Evolutionary conservation across 2,113 vertebrate species (phyloP), one percentile per base, ranked within the genome.

Genomic region (Microcebus ravelobensis): DNA sequence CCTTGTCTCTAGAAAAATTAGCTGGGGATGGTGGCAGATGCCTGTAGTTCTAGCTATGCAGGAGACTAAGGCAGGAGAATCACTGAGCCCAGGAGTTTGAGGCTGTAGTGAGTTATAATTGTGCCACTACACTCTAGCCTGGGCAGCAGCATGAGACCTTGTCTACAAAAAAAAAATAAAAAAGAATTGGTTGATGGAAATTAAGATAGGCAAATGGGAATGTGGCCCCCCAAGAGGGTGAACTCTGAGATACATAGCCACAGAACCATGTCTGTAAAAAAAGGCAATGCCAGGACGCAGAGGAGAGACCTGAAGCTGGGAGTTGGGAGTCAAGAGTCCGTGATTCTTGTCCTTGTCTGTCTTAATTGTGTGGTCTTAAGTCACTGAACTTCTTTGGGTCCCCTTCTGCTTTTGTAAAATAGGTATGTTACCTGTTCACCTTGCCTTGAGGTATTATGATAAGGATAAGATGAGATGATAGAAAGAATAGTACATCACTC

Each of bases 351-450:
- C 34, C 27, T 65, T 3, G 3, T 70, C n/a, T n/a, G n/a, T n/a
- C 67, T 21, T 36, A 70, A 21, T 36, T 70, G 67, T 70, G 18
- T 36, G 31, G 34, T 34, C 31, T n/a, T 68, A 68, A 68, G 31
- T n/a, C n/a, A 20, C 15, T n/a, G n/a, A 70, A 70, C 14, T 15
- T 55, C 42, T 67, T 48, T 96, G 87, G 15, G 15, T 90, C 42
- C 23, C 68, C 31, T 95, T 88, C 39, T 79, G 36, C 36, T 91
- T 86, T 93, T 91, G 57, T 88, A 61, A 93, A 96, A 65, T 74
- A 76, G 14, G 12, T 42, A 10, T 68, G 52, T 96, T 91, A 67
- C 59, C 39, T n/a, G 0, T 88, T 52, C 42, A 70, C 29, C 34
- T 85, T 85, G 61, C 48, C 27, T 79, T 91, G 34, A 45, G 21